Evolutionary conservation across 2,888 invertebrate species (phyloP).

Genomic region (Cephonodes hylas): DNA sequence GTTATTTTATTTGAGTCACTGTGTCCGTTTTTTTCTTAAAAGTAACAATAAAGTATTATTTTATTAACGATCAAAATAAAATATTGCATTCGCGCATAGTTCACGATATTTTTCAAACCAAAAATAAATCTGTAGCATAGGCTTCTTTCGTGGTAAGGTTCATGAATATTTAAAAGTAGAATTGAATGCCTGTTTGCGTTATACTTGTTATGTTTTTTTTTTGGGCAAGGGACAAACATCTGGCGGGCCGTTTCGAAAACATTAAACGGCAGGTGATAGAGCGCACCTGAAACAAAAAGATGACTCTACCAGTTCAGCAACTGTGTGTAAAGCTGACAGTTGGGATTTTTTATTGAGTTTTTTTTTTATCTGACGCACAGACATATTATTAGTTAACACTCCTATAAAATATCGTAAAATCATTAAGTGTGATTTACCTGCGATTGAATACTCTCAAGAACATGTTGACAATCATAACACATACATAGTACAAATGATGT

Average conservation of each 20-base stretch:
- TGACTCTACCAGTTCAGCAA: neutral
- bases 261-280: conserved; percentile 6
- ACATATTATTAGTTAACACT: too few relatives aligned
- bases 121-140: neutral
- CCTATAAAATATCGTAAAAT: neutral
- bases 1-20: too few relatives aligned
- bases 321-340: neutral
- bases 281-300: conserved; percentile 6
- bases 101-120: too few relatives aligned
- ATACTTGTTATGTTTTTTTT: neutral
- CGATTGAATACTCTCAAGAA: too few relatives aligned
- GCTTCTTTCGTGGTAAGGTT: neutral
- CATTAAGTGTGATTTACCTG: neutral
- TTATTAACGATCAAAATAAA: too few relatives aligned
- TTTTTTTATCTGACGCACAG: too few relatives aligned
- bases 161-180: neutral
- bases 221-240: neutral
- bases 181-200: neutral
- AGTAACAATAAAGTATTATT: too few relatives aligned
- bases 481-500: too few relatives aligned
- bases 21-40: too few relatives aligned
- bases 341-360: neutral
- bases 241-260: conserved; percentile 2
- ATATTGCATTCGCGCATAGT: too few relatives aligned
- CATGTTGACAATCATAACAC: too few relatives aligned